Conservation (phyloP, 2,797 vertebrate species). For the Phoeniculus purpureus region DNA sequence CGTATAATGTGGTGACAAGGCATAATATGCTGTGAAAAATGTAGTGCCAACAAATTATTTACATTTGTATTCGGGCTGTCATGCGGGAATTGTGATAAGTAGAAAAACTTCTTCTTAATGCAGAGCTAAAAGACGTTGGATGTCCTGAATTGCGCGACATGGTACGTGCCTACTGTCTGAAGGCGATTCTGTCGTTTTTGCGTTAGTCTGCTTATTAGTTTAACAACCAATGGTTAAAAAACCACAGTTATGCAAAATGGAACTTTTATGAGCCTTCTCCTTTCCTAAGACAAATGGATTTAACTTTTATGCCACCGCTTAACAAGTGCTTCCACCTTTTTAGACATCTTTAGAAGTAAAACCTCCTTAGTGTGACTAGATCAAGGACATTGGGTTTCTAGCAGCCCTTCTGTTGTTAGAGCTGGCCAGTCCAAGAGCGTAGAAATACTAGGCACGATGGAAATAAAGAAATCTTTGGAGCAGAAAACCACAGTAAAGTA, state of each 20-base stretch:
- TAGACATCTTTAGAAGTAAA: neutral
- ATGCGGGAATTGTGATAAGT: constrained; percentile 1
- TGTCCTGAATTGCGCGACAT: neutral
- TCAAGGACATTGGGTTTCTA: neutral
- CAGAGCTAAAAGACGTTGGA: constrained; percentile 17
- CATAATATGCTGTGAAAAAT: neutral
- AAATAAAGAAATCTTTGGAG: neutral
- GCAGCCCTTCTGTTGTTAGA: neutral
- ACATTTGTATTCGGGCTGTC: constrained; percentile 26
- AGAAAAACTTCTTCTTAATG: neutral
- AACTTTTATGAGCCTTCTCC: constrained; percentile 2
- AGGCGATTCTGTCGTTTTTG: neutral
- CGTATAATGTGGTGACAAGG: neutral
- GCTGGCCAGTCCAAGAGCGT: neutral
- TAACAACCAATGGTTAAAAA: neutral
- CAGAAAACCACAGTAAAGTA: neutral
- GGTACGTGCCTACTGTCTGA: neutral
- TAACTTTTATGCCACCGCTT: neutral
- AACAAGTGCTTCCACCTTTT: neutral
- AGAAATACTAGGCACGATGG: neutral
- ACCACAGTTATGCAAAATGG: neutral
- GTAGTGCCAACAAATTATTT: neutral
- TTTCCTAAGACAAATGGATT: neutral
- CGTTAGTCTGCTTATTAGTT: neutral
- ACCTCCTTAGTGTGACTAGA: neutral